Percentiles rank a stretch among this genome's conserved stretches.
Conservation (phyloP, 1,140 invertebrate genomes). For the Drosophila nigromelanica region DNA sequence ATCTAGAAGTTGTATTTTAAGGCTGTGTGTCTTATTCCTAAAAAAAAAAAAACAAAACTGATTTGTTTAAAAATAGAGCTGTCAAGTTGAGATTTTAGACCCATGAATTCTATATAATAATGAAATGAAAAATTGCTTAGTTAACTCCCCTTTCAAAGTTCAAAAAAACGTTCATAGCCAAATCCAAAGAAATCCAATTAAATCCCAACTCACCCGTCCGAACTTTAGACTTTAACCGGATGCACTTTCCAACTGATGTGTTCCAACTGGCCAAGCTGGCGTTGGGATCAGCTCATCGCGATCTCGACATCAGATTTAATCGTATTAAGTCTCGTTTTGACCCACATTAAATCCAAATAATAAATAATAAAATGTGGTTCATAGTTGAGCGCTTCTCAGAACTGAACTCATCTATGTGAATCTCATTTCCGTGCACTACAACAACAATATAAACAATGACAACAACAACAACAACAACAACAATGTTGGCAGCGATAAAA, state of each 20-base stretch:
- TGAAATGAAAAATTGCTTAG: too few relatives aligned
- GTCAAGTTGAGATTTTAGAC: too few relatives aligned
- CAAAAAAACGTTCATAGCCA: neutral
- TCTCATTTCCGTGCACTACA: conserved; percentile 16
- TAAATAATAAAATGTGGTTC: conserved; percentile 18
- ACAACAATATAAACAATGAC: neutral
- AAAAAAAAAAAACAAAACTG: too few relatives aligned
- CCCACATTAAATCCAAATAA: conserved; percentile 19
- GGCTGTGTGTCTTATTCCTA: too few relatives aligned
- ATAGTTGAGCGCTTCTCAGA: conserved; percentile 32
- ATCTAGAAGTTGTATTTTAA: too few relatives aligned
- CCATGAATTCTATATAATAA: too few relatives aligned
- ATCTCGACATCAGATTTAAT: conserved; percentile 30
- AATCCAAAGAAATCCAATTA: neutral
- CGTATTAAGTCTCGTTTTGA: conserved; percentile 26
- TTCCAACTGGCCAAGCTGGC: conserved; percentile 7
- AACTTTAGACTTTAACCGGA: conserved; percentile 22
- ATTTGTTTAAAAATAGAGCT: too few relatives aligned
- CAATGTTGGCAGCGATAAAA: conserved; percentile 6
- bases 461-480: conserved; percentile 21
- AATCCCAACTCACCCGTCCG: neutral
- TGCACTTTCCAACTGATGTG: conserved; percentile 18
- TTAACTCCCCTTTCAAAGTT: neutral
- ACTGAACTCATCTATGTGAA: conserved; percentile 5
- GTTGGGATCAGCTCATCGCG: neutral